Base-by-base conservation (phyloP, 2,888 invertebrate genomes). In the Synergus umbraculus region DNA sequence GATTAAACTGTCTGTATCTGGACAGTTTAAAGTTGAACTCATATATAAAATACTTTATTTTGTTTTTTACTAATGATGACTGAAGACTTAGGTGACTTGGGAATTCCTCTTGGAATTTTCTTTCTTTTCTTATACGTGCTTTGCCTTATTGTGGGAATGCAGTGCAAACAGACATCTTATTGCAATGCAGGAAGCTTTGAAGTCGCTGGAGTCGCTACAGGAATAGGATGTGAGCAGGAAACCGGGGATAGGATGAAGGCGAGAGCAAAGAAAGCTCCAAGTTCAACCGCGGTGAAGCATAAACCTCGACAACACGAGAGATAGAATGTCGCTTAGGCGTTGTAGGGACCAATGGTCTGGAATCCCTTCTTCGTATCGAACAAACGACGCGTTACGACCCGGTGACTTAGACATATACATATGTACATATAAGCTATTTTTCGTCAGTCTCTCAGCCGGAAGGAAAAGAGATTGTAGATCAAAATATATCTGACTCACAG, bases 251-350 rank as follows among this genome's bases (percentile, higher is more conserved):
- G 64, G 37, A 76, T 81, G 67, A 78, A 37, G 76, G 46, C 65
- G 83, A 60, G 77, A 78, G 78, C 60, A 63, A 46, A 76, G 46
- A 63, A 76, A 76, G 49, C 54, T 73, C 54, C 54, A 73, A 73
- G 73, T 73, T 73, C 73, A 82, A 80, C 83, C 82, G 82, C 82
- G 79, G 78, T 80, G 83, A 64, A 85, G 86, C 84, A 87, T 88
- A 86, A 88, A 88, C 78, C 76, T 80, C 67, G 77, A 81, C 82
- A 78, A 83, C 76, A 76, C 83, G 79, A 86, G 84, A 88, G 87
- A 89, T 88, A 88, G 88, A 88, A 87, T 85, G 86, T 88, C 89
- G 89, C 86, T 90, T 89, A 88, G 89, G 87, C 88, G 85, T 81
- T 79, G 84, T 84, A 85, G 83, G 81, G 86, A 85, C 84, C 90